These are phyloP conservation scores for Aphrophora alni DNA, from an alignment of 2,888 invertebrate species.

Conservation along the genomic window DNA sequence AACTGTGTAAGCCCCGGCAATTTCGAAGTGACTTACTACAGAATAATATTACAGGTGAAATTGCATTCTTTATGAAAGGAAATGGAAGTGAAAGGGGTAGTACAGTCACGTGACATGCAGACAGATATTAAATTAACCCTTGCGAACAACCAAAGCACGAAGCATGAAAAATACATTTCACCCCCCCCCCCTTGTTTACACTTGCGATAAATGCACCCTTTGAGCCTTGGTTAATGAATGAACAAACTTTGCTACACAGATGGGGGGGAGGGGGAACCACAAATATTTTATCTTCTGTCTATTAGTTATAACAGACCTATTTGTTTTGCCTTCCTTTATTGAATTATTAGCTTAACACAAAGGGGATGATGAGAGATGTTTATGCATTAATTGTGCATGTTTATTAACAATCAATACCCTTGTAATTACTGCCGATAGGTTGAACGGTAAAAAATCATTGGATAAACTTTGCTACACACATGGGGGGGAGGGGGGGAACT, in stretches of 20 bases:
- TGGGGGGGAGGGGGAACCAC: not conserved
- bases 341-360: not conserved
- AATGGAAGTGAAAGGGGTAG: not conserved
- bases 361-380: not conserved
- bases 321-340: not conserved
- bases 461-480: not conserved
- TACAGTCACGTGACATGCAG: not conserved
- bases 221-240: not conserved
- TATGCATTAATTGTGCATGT: not conserved
- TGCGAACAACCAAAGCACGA: constrained; percentile 2
- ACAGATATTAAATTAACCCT: constrained; percentile 6
- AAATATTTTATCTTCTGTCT: constrained; percentile 2
- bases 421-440: not conserved
- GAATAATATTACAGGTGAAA: not conserved
- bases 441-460: too few species aligned
- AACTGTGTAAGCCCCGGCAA: too few species aligned
- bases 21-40: too few species aligned
- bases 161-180: not conserved
- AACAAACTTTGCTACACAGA: not conserved
- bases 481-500: not conserved
- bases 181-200: not conserved
- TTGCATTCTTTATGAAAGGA: not conserved
- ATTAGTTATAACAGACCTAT: not conserved
- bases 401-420: not conserved
- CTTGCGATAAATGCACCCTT: not conserved